These are phyloP conservation scores for Dendrocincla tyrannina DNA, from an alignment of 2,797 vertebrate species.

Conservation along the genomic window DNA sequence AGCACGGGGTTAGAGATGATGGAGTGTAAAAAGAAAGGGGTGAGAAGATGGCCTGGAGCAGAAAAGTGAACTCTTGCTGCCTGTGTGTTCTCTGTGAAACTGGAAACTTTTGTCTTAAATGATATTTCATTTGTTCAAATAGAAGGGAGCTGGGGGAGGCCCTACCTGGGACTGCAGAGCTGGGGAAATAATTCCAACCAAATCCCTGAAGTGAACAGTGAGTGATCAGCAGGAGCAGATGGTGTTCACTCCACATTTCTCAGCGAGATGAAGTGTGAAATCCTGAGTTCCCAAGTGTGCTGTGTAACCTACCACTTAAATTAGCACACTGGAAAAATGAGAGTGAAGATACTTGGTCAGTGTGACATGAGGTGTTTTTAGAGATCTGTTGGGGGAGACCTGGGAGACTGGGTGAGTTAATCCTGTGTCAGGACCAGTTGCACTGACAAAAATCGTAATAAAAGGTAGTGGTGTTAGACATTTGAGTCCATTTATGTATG, in stretches of 20 bases:
- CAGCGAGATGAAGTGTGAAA: constrained; percentile 40
- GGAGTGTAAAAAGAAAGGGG: background rate
- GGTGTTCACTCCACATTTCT: constrained; percentile 36
- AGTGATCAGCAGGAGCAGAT: constrained; percentile 32
- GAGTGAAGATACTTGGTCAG: background rate
- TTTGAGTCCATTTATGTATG: background rate
- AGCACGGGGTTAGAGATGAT: background rate
- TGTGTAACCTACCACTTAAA: constrained; percentile 57
- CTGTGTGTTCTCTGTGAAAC: background rate
- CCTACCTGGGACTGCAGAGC: background rate
- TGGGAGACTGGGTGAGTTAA: background rate
- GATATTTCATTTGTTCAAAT: background rate
- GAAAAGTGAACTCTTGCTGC: background rate
- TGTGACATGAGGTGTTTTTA: background rate
- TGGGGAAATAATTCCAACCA: background rate
- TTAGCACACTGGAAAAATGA: background rate
- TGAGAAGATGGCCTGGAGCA: constrained; percentile 26
- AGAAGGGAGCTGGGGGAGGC: background rate
- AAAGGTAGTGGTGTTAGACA: background rate
- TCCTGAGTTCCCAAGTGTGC: background rate
- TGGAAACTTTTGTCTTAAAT: background rate
- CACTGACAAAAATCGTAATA: background rate
- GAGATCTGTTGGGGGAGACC: background rate
- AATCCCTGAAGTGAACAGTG: constrained; percentile 37
- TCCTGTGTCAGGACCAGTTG: background rate